phyloP scores from a whole-genome alignment of 2,113 vertebrate genomes.

The Phrynosoma platyrhinos region DNA sequence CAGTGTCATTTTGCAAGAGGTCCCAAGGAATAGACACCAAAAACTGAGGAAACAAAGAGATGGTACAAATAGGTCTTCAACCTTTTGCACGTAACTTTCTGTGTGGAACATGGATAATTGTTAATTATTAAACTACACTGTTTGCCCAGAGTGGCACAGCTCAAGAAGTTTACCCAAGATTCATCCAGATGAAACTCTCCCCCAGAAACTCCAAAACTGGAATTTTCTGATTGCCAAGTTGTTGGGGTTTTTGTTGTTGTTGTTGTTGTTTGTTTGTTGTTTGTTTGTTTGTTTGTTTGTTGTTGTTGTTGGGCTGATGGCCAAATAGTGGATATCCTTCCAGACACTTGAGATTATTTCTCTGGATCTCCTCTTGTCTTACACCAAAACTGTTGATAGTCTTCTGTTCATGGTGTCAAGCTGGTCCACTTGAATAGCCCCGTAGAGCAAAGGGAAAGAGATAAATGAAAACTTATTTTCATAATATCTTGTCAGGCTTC shows the following conservation, averaged over 20 bases:
- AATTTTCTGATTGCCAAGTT: no score
- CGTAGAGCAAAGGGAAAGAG: background rate
- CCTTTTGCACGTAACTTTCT: no score
- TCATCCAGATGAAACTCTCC: background rate
- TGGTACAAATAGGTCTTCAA: no score
- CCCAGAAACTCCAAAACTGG: background rate
- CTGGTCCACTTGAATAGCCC: background rate
- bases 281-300: no score
- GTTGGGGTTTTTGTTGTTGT: background rate
- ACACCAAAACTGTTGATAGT: background rate
- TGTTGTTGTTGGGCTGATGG: background rate
- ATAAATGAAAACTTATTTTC: background rate
- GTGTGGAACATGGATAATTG: no score
- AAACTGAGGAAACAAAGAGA: no score
- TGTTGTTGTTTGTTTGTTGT: no score
- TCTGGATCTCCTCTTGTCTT: background rate
- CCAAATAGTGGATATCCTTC: background rate
- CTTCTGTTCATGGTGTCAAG: background rate
- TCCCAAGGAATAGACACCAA: no score
- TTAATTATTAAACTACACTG: background rate
- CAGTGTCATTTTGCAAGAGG: no score
- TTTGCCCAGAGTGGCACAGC: background rate
- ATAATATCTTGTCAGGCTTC: background rate
- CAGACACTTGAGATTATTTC: background rate
- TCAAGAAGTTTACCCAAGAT: background rate